phyloP scores from a whole-genome alignment of 2,888 invertebrate genomes.

The Thelaira solivaga region DNA sequence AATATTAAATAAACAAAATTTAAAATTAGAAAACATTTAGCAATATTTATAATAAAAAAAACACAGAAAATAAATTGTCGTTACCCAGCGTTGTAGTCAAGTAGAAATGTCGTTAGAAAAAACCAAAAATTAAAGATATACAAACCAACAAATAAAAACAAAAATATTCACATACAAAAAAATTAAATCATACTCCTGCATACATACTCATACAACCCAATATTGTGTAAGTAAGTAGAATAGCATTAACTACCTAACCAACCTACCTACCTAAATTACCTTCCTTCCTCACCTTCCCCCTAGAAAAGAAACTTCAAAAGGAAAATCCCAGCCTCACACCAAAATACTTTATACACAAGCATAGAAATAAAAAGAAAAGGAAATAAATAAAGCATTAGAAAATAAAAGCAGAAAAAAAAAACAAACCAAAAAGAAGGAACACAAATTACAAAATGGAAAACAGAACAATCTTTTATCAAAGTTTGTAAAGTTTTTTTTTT shows the following conservation, averaged over 20 bases:
- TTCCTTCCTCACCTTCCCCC: slow-evolving; percentile 11
- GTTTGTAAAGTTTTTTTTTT: slow-evolving; percentile 33
- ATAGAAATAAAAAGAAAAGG: too few species aligned
- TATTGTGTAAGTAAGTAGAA: too few species aligned
- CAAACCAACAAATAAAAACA: too few species aligned
- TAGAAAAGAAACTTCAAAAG: too few species aligned
- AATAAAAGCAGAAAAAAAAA: background rate
- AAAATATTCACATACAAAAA: slow-evolving; percentile 28
- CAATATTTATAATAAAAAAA: too few species aligned
- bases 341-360: background rate
- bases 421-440: slow-evolving; percentile 5
- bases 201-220: too few species aligned
- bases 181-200: background rate
- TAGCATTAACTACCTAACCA: too few species aligned
- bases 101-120: slow-evolving; percentile 63
- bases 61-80: too few species aligned
- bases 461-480: slow-evolving; percentile 13
- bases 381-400: slow-evolving; percentile 14
- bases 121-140: slow-evolving; percentile 31
- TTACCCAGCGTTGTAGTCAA: slow-evolving; percentile 61
- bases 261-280: too few species aligned
- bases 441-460: too few species aligned
- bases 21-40: slow-evolving; percentile 61
- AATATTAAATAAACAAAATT: slow-evolving; percentile 48
- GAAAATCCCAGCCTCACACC: background rate